Percentiles rank a stretch among this genome's conserved stretches.
These are phyloP conservation scores for Caenorhabditis imperialis DNA, from an alignment of 2,888 invertebrate genomes.

Conservation along the genomic window DNA sequence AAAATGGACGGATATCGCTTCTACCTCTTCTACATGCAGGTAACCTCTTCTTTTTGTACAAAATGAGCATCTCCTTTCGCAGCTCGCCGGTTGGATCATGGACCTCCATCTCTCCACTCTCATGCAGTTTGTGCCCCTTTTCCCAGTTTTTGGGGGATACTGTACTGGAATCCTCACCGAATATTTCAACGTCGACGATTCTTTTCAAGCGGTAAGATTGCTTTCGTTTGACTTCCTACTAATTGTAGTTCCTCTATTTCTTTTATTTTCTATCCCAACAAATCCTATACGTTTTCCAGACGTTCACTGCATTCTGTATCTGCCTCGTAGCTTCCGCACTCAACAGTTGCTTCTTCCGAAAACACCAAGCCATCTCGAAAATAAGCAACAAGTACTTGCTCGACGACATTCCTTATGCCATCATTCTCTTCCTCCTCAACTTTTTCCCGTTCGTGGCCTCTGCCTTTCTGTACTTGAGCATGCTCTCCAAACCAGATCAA, in stretches of 20 bases:
- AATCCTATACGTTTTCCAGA: slow-evolving; percentile 30
- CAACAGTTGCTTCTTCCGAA: slow-evolving; percentile 45
- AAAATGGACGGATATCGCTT: slow-evolving; percentile 44
- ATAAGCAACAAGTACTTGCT: slow-evolving; percentile 26
- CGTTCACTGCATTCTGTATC: slow-evolving; percentile 34
- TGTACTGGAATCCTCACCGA: slow-evolving; percentile 37
- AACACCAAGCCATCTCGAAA: slow-evolving; percentile 45
- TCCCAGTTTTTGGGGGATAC: slow-evolving; percentile 43
- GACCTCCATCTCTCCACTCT: slow-evolving; percentile 39
- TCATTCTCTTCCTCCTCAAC: slow-evolving; percentile 40
- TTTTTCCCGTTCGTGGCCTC: slow-evolving; percentile 28
- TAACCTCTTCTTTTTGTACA: background rate
- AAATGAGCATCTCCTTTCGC: background rate
- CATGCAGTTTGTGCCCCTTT: slow-evolving; percentile 42
- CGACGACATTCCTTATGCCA: slow-evolving; percentile 9
- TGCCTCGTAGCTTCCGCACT: slow-evolving; percentile 40
- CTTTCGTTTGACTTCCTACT: too few relatives aligned
- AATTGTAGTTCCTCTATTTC: too few relatives aligned
- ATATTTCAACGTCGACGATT: slow-evolving; percentile 22
- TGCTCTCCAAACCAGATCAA: slow-evolving; percentile 33
- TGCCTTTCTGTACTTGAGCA: slow-evolving; percentile 33
- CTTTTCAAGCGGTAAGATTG: slow-evolving; percentile 30
- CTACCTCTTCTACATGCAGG: slow-evolving; percentile 49
- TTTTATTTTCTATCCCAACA: too few relatives aligned
- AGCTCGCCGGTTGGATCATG: slow-evolving; percentile 47